Conservation (phyloP, 1,140 invertebrate genomes). For the Pristionchus pacificus region DNA sequence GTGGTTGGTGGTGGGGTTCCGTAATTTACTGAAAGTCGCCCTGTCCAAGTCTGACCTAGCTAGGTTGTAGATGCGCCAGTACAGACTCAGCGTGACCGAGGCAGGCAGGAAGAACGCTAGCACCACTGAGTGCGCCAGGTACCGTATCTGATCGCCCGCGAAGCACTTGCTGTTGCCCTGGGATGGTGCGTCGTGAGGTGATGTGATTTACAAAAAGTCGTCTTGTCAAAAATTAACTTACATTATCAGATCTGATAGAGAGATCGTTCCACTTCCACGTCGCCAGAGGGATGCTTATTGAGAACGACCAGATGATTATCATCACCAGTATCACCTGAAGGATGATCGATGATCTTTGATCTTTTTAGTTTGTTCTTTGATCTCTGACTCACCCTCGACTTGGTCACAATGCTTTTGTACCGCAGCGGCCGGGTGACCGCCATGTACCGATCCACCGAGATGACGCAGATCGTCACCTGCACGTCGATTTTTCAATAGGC, state of each 20-base stretch:
- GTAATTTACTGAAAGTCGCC: not conserved
- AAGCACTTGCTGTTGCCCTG: too few species aligned
- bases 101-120: constrained; percentile 56
- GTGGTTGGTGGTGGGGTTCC: not conserved
- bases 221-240: constrained; percentile 15
- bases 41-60: constrained; percentile 17
- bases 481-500: too few species aligned
- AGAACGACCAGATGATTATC: constrained; percentile 76
- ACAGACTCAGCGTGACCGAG: constrained; percentile 53
- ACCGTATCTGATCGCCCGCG: constrained; percentile 57
- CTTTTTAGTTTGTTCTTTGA: too few species aligned
- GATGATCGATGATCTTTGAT: too few species aligned
- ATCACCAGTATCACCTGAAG: constrained; percentile 49
- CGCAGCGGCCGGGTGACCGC: constrained; percentile 63
- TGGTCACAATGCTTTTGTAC: constrained; percentile 61
- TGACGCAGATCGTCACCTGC: constrained; percentile 59
- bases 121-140: constrained; percentile 53
- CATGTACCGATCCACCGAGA: constrained; percentile 63
- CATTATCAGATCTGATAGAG: constrained; percentile 33
- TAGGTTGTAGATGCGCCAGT: constrained; percentile 54
- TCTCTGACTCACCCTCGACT: constrained; percentile 24
- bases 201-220: too few species aligned
- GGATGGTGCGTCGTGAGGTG: too few species aligned
- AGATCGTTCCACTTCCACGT: constrained; percentile 51
- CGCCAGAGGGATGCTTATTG: constrained; percentile 58